Conservation (phyloP, 1,140 invertebrate species). For the Mesaphorura yosii region DNA sequence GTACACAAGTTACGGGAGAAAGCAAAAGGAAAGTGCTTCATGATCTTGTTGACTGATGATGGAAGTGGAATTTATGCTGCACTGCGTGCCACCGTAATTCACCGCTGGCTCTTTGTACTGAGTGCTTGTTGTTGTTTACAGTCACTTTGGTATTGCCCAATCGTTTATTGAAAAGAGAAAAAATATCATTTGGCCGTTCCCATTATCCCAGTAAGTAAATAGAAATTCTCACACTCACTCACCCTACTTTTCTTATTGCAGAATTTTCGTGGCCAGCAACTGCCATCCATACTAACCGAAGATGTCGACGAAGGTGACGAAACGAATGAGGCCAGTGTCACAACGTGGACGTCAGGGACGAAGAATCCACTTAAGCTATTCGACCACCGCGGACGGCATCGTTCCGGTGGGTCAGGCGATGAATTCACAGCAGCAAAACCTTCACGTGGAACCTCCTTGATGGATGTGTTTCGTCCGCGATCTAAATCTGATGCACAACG, state of each 20-base stretch:
- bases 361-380: slow-evolving; percentile 27
- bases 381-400: slow-evolving; percentile 43
- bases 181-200: too few species aligned
- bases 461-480: slow-evolving; percentile 70
- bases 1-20: too few species aligned
- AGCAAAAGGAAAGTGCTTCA: too few species aligned
- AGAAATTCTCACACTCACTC: too few species aligned
- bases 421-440: slow-evolving; percentile 16
- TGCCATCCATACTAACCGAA: slow-evolving; percentile 40
- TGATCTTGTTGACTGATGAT: too few species aligned
- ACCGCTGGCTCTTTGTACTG: too few species aligned
- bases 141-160: too few species aligned
- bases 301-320: slow-evolving; percentile 33
- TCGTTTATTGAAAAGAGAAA: too few species aligned
- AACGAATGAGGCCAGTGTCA: slow-evolving; percentile 27
- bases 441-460: slow-evolving; percentile 54
- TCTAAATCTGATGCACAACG: slow-evolving; percentile 62
- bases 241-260: slow-evolving; percentile 35
- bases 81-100: too few species aligned
- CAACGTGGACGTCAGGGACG: slow-evolving; percentile 19
- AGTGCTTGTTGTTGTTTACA: too few species aligned
- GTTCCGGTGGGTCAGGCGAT: slow-evolving; percentile 35
- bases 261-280: slow-evolving; percentile 52
- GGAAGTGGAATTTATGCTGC: too few species aligned
- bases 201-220: too few species aligned